These are phyloP conservation scores for Dendronephthya gigantea DNA, from an alignment of 64 coral and sea anemone species.

Conservation along the genomic window DNA sequence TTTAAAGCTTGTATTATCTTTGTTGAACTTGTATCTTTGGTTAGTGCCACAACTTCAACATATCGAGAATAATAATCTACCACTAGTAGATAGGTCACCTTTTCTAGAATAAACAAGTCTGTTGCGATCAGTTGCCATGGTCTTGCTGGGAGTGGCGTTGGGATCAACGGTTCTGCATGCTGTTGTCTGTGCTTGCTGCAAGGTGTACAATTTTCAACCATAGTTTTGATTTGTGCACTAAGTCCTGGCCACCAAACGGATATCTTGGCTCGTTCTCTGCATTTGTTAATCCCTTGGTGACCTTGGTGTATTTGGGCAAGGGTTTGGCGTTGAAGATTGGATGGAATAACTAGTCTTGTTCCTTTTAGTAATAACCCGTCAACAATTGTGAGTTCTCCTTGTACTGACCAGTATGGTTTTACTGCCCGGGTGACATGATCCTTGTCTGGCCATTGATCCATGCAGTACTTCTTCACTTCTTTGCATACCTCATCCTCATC, in stretches of 20 bases:
- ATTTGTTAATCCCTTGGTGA: slow-evolving; percentile 37
- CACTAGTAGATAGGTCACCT: slow-evolving; percentile 9
- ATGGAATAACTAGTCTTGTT: slow-evolving; percentile 31
- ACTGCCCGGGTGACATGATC: background rate
- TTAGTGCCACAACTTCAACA: background rate
- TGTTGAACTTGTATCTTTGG: background rate
- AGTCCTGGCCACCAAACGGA: no score
- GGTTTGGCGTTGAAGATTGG: slow-evolving; percentile 34
- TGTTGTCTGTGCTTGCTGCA: slow-evolving; percentile 19
- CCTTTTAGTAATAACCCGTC: slow-evolving; percentile 30
- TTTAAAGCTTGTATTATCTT: background rate
- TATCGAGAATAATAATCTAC: background rate
- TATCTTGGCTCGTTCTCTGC: slow-evolving; percentile 30
- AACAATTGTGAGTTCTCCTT: slow-evolving; percentile 12
- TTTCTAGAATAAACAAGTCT: background rate
- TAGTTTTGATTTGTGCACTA: slow-evolving; percentile 30
- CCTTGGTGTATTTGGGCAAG: slow-evolving; percentile 34
- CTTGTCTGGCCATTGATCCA: slow-evolving; percentile 39
- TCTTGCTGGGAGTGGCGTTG: slow-evolving; percentile 4
- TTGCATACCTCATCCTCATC: no score
- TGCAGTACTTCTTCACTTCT: slow-evolving; percentile 3
- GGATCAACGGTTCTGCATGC: slow-evolving; percentile 9
- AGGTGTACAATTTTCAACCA: slow-evolving; percentile 14
- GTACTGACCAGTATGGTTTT: slow-evolving; percentile 23
- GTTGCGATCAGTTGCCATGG: slow-evolving; percentile 28